These are phyloP conservation scores for Ferdinandea cuprea DNA, from an alignment of 2,888 invertebrate species.

Conservation along the genomic window DNA sequence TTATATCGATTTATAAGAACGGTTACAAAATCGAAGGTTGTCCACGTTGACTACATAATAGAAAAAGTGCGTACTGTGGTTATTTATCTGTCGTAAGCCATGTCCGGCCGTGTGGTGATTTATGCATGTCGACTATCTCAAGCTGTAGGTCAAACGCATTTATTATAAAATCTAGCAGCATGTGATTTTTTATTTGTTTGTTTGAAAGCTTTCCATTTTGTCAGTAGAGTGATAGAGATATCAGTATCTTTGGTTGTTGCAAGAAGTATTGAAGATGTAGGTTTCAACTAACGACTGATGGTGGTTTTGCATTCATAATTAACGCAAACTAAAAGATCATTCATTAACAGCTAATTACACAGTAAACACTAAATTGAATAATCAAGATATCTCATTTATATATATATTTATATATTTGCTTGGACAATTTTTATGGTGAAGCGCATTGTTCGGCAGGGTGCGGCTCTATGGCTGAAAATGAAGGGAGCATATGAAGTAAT, in stretches of 20 bases:
- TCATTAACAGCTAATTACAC: slow-evolving; percentile 5
- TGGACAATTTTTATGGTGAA: background rate
- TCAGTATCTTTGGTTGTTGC: background rate
- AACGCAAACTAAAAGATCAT: background rate
- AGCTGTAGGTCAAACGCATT: slow-evolving; percentile 51
- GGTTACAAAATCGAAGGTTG: slow-evolving; percentile 51
- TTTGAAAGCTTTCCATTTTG: slow-evolving; percentile 13
- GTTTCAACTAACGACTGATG: background rate
- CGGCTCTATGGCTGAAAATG: background rate
- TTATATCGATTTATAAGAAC: slow-evolving; percentile 45
- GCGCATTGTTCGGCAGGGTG: no score
- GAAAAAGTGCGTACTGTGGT: slow-evolving; percentile 33
- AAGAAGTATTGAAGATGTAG: background rate
- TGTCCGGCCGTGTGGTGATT: slow-evolving; percentile 33
- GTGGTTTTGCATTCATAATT: background rate
- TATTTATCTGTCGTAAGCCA: background rate
- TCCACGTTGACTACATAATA: slow-evolving; percentile 16
- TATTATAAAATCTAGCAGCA: slow-evolving; percentile 26
- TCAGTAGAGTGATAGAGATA: background rate
- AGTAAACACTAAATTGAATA: background rate
- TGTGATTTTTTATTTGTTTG: slow-evolving; percentile 7
- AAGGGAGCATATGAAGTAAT: no score
- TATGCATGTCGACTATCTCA: slow-evolving; percentile 2
- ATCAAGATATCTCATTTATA: background rate
- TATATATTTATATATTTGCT: background rate